Base-by-base conservation (phyloP, 2,888 invertebrate species). In the Fragum sueziense region DNA sequence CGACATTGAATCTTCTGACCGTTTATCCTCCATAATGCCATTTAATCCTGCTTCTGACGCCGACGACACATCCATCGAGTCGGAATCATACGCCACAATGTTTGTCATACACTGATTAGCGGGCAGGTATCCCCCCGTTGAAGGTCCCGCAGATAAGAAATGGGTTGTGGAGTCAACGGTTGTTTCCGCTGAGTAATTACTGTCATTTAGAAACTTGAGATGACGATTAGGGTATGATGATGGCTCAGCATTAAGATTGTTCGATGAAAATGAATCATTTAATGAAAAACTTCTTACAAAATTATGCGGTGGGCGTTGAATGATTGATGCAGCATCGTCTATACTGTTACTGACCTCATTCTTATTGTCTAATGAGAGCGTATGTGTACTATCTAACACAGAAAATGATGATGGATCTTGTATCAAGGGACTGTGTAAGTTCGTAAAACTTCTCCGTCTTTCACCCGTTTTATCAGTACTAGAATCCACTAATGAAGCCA, bases 41-140 rank as follows among this genome's bases (percentile, higher is more conserved):
- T 62, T 65, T 17, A 76, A 54, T n/a, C 79, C 76, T 9, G 70
- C 34, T 17, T 84, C 84, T 9, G 84, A 80, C 6, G 82, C 84
- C 20, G 84, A 84, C 4, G 84, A 78, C 11, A 84, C 84, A 73
- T 84, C 84, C 84, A 84, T 84, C 1, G 84, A 82, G 68, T 84
- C 84, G 27, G 82, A 84, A 62, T 84, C 84, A 52, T 84, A 82
- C 6, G 68, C 37, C 14, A 77, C 57, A 3, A 76, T 17, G 25
- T 51, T 74, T 41, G 61, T 71, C 1, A 70, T 41, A 1, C 74
- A 74, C 25, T 74, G 70, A 65, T 67, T 57, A 34, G 71, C 61
- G 11, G 76, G 65, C 37, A 71, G 51, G 37, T 33, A 57, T 37
- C 47, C 68, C 1, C 22, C 59, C n/a, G 54, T 33, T 31, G 68